Evolutionary conservation across 2,797 vertebrate genomes (phyloP).

Genomic region (Eutrigla gurnardus): DNA sequence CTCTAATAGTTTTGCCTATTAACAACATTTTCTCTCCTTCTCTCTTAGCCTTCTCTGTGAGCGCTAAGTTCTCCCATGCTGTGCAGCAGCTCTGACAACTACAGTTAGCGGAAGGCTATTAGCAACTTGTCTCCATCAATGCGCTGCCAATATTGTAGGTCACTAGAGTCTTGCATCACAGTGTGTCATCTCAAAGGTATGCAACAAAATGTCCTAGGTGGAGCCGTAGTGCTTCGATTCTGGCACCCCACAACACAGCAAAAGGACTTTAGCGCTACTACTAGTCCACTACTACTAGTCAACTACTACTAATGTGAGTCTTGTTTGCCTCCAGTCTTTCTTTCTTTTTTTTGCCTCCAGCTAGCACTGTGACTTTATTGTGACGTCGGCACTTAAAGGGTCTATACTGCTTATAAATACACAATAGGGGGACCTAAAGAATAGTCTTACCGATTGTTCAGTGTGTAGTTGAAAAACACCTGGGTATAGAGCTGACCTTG

Average conservation of each 20-base stretch:
- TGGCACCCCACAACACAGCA: neutral
- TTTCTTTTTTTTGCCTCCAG: neutral
- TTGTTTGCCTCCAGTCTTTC: neutral
- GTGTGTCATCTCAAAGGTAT: too few relatives aligned
- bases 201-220: neutral
- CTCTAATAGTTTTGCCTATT: too few relatives aligned
- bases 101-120: too few relatives aligned
- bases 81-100: too few relatives aligned
- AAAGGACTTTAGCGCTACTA: neutral
- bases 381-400: neutral
- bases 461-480: neutral
- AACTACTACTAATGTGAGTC: neutral
- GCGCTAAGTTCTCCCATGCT: too few relatives aligned
- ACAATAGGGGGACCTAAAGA: neutral
- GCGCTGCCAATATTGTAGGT: too few relatives aligned
- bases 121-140: too few relatives aligned
- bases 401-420: neutral
- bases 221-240: neutral
- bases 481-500: slow-evolving; percentile 66
- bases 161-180: too few relatives aligned
- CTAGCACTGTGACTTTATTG: neutral
- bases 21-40: too few relatives aligned
- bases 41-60: too few relatives aligned
- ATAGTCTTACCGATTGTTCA: neutral
- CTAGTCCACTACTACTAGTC: neutral